phyloP scores from a whole-genome alignment of 2,888 invertebrate species.

The Lepidochitona cinerea region DNA sequence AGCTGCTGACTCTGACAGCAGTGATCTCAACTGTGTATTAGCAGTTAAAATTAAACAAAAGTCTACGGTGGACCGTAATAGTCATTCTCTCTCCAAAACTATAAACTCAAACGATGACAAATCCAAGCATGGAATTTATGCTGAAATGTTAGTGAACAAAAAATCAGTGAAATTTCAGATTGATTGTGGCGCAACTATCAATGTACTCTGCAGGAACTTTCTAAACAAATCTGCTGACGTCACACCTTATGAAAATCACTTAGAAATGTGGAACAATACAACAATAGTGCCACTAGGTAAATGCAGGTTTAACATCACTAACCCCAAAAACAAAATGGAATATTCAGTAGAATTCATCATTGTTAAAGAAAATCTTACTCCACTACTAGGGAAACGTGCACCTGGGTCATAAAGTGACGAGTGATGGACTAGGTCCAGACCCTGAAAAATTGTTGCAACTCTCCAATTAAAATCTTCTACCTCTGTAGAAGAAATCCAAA shows the following conservation, averaged over 20 bases:
- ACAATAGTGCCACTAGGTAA: not conserved
- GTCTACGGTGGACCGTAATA: no score
- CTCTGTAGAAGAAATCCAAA: constrained; percentile 15
- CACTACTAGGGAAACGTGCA: no score
- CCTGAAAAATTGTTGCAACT: constrained; percentile 23
- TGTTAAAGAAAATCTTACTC: no score
- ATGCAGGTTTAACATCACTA: not conserved
- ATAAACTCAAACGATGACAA: no score
- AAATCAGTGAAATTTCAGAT: not conserved
- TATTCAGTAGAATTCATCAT: not conserved
- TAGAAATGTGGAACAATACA: not conserved
- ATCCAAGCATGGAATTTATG: not conserved
- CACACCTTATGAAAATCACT: not conserved
- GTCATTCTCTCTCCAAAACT: no score
- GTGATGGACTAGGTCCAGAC: constrained; percentile 22
- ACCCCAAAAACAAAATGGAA: no score
- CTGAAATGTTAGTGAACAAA: not conserved
- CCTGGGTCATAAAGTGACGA: constrained; percentile 21
- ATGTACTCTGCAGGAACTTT: not conserved
- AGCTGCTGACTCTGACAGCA: no score
- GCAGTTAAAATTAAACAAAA: no score
- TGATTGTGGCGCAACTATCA: not conserved
- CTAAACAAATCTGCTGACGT: not conserved
- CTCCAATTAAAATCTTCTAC: constrained; percentile 17
- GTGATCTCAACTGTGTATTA: no score